These are phyloP conservation scores for Strix uralensis DNA, from an alignment of 2,113 vertebrate species.

Conservation along the genomic window DNA sequence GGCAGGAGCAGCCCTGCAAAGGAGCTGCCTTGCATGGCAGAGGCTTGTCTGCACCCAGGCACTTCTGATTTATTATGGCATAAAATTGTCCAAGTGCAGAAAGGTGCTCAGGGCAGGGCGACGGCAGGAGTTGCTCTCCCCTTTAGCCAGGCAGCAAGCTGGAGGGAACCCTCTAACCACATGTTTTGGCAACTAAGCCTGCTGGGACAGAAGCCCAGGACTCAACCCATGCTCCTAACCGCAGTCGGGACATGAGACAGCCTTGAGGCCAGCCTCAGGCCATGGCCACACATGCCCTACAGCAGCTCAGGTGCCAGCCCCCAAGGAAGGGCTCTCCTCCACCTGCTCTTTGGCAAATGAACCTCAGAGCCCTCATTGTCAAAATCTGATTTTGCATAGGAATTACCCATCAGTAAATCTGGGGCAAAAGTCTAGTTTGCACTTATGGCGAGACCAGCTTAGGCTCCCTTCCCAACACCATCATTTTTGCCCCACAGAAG, in stretches of 20 bases:
- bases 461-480: neutral
- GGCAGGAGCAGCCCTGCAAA: neutral
- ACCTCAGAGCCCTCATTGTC: neutral
- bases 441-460: neutral
- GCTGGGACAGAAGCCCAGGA: neutral
- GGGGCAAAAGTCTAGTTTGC: neutral
- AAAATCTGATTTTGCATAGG: neutral
- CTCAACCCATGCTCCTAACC: neutral
- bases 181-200: neutral
- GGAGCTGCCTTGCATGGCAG: rapidly evolving
- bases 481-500: neutral
- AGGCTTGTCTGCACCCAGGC: neutral
- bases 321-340: neutral
- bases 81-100: neutral
- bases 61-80: neutral
- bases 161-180: neutral
- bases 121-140: neutral
- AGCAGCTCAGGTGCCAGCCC: neutral
- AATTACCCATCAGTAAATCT: neutral
- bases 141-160: neutral
- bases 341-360: neutral
- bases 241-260: rapidly evolving
- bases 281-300: neutral
- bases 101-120: neutral
- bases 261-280: rapidly evolving